Percentiles rank a stretch among this genome's conserved stretches.
These are phyloP conservation scores for Sminthopsis crassicaudata DNA, from an alignment of 2,113 vertebrate species.

Conservation along the genomic window DNA sequence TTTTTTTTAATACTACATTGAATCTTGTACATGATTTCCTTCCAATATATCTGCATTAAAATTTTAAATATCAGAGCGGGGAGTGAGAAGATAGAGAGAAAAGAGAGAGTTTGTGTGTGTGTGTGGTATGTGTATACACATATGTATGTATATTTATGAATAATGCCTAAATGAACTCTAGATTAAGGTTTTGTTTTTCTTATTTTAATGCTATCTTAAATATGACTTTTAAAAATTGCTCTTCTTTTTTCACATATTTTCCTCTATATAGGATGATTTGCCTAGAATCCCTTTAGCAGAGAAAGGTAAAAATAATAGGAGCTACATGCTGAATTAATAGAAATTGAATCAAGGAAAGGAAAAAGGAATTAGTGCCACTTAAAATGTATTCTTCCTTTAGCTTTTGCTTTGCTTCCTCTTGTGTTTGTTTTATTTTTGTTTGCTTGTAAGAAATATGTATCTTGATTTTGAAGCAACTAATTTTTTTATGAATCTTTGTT, in stretches of 20 bases:
- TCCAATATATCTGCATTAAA: background rate
- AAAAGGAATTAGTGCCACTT: background rate
- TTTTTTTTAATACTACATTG: background rate
- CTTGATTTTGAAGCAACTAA: slow-evolving; percentile 12
- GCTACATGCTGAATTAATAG: slow-evolving; percentile 40
- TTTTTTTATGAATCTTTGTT: slow-evolving; percentile 63
- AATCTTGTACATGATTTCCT: background rate
- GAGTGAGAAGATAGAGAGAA: no score
- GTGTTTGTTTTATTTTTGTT: background rate
- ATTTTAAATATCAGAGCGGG: background rate
- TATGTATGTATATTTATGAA: slow-evolving; percentile 28
- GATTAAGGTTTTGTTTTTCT: slow-evolving; percentile 42
- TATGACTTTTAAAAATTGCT: slow-evolving; percentile 36
- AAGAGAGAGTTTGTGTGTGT: background rate
- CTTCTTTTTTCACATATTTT: slow-evolving; percentile 13
- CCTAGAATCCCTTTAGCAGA: slow-evolving; percentile 52
- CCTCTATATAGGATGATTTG: slow-evolving; percentile 36
- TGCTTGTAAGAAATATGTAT: slow-evolving; percentile 46
- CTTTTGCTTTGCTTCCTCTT: background rate
- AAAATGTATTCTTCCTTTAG: background rate
- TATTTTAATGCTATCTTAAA: slow-evolving; percentile 33
- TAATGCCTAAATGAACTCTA: slow-evolving; percentile 4
- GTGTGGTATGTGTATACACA: background rate
- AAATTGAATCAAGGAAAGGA: background rate
- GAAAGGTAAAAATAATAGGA: slow-evolving; percentile 44